Evolutionary conservation across 2,113 vertebrate genomes (phyloP).

Genomic region (Lonchura striata): DNA sequence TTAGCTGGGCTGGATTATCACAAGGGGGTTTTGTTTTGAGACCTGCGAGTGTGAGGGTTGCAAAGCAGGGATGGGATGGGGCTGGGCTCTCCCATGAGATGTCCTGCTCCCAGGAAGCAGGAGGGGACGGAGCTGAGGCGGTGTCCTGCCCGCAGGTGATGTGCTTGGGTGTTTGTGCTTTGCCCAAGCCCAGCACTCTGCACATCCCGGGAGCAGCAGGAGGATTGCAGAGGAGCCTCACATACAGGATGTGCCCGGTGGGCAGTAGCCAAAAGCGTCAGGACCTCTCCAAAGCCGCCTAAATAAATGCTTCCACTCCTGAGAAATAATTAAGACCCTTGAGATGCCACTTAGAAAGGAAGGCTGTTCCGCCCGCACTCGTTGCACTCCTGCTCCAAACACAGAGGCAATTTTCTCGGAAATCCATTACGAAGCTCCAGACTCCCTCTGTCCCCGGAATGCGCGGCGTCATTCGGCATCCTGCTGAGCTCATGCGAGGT

Average conservation of each 20-base stretch:
- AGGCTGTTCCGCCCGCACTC: conserved; percentile 8
- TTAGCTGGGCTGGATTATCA: neutral
- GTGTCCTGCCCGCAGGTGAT: neutral
- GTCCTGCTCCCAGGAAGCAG: neutral
- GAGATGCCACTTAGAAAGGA: neutral
- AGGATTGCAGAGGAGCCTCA: neutral
- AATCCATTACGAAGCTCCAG: conserved; percentile 21
- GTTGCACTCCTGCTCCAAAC: neutral
- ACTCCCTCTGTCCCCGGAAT: neutral
- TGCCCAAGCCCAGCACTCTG: neutral
- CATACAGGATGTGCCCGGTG: neutral
- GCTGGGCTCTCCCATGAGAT: neutral
- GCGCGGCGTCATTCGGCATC: neutral
- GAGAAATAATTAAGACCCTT: conserved; percentile 31
- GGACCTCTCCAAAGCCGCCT: neutral
- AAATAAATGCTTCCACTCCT: conserved; percentile 33
- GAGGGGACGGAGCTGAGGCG: neutral
- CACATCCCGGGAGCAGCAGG: neutral
- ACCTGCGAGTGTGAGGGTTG: neutral
- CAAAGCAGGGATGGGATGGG: neutral
- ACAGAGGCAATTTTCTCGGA: conserved; percentile 44
- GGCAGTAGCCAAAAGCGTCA: neutral
- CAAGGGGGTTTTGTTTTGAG: neutral
- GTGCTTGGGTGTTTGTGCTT: neutral
- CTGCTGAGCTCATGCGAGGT: conserved; percentile 5